A percentile compares a stretch with the other conserved stretches of the same genome.
phyloP scores from a whole-genome alignment of 2,888 invertebrate species.

The Amphimallon solstitiale region DNA sequence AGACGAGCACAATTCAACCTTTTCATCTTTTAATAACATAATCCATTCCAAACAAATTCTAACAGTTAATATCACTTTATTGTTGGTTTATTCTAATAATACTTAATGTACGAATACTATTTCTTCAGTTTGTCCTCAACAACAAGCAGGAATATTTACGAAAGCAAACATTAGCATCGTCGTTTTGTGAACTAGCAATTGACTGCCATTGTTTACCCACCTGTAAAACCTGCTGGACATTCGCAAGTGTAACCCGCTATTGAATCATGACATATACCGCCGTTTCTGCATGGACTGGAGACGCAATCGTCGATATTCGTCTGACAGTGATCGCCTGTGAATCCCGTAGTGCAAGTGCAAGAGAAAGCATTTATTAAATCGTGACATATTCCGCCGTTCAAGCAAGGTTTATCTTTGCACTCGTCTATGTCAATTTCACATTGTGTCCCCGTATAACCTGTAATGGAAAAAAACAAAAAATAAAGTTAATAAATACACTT shows the following conservation, averaged over 20 bases:
- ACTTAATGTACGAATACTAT: neutral
- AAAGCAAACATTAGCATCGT: neutral
- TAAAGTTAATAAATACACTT: neutral
- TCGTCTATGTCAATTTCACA: slow-evolving; percentile 93
- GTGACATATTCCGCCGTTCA: slow-evolving; percentile 86
- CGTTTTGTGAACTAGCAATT: neutral
- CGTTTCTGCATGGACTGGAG: slow-evolving; percentile 89
- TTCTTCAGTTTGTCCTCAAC: neutral
- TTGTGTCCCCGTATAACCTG: slow-evolving; percentile 89
- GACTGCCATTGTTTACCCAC: slow-evolving; percentile 53
- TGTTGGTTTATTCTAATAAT: too few relatives aligned
- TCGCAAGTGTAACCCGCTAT: slow-evolving; percentile 92
- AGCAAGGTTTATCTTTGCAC: slow-evolving; percentile 86
- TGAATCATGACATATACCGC: slow-evolving; percentile 87
- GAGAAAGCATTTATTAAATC: slow-evolving; percentile 89
- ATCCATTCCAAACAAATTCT: too few relatives aligned
- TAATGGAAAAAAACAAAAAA: slow-evolving; percentile 41
- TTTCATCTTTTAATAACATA: too few relatives aligned
- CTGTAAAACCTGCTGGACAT: slow-evolving; percentile 89
- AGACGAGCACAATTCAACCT: neutral
- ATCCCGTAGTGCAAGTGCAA: slow-evolving; percentile 88
- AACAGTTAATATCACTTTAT: too few relatives aligned
- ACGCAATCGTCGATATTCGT: slow-evolving; percentile 92
- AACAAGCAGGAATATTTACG: neutral
- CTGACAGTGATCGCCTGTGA: slow-evolving; percentile 86